A percentile compares a stretch with the other conserved stretches of the same genome.
Evolutionary conservation across 2,113 vertebrate species (phyloP).

Genomic region (Lanius ludovicianus): DNA sequence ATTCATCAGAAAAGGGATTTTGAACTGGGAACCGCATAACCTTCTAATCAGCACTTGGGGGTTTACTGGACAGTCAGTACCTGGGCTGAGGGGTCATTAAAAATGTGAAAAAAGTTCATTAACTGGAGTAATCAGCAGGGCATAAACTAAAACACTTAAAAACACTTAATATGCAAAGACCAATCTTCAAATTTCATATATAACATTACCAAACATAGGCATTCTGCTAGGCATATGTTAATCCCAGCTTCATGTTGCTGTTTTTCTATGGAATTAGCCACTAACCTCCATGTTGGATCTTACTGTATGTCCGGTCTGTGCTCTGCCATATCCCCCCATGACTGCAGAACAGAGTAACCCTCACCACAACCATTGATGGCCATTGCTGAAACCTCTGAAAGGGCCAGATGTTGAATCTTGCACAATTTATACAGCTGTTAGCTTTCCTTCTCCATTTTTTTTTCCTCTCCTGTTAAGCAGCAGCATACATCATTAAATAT

Average conservation of each 20-base stretch:
- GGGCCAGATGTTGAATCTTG: background rate
- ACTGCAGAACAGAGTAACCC: background rate
- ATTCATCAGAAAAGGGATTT: too few relatives aligned
- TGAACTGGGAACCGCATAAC: too few relatives aligned
- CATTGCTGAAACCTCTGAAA: background rate
- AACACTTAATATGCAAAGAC: too few relatives aligned
- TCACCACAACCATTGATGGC: fast-evolving
- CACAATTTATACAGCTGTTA: background rate
- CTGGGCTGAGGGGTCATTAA: too few relatives aligned
- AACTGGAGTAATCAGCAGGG: too few relatives aligned
- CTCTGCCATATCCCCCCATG: background rate
- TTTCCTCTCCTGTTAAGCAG: background rate
- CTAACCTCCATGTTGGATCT: background rate
- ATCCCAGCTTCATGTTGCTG: background rate
- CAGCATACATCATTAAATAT: background rate
- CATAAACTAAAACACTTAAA: too few relatives aligned
- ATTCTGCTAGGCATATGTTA: background rate
- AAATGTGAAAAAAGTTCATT: too few relatives aligned
- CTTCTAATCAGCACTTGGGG: too few relatives aligned
- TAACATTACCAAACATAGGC: background rate
- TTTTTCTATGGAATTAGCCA: background rate
- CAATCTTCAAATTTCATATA: too few relatives aligned
- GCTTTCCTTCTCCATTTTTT: background rate
- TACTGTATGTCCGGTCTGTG: fast-evolving
- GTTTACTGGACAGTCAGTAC: too few relatives aligned